Evolutionary conservation across 2,888 invertebrate species (phyloP).

Genomic region (Oligia strigilis): DNA sequence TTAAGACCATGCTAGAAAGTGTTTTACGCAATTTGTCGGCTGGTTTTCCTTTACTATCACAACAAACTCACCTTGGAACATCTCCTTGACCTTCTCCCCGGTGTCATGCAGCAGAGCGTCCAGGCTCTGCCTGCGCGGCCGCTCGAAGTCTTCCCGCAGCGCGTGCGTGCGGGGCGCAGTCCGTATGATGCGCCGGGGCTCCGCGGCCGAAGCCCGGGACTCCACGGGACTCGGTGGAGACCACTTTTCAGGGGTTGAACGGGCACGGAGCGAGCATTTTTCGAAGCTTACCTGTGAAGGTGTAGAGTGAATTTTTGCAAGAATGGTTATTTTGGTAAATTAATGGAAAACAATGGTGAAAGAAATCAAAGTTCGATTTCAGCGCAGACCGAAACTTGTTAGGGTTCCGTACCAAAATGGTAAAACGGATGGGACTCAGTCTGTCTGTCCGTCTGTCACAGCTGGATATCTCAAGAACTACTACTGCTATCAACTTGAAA

Average conservation of each 20-base stretch:
- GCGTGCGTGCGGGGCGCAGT: constrained; percentile 67
- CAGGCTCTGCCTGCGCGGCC: constrained; percentile 92
- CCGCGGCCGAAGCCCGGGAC: constrained; percentile 81
- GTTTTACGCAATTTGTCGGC: no score
- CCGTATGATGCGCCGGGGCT: constrained; percentile 81
- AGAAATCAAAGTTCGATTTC: background rate
- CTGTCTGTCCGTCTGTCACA: no score
- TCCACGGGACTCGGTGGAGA: constrained; percentile 82
- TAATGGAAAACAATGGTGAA: background rate
- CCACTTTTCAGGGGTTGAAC: constrained; percentile 81
- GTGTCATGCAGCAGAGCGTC: constrained; percentile 94
- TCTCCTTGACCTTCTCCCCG: constrained; percentile 95
- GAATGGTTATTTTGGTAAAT: background rate
- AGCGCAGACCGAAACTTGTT: background rate
- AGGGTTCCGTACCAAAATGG: no score
- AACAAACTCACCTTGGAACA: constrained; percentile 92
- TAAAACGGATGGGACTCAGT: no score
- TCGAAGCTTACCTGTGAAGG: constrained; percentile 86
- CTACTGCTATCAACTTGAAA: no score
- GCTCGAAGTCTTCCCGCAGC: constrained; percentile 65
- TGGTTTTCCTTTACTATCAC: background rate
- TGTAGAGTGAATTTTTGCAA: background rate
- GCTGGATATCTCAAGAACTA: no score
- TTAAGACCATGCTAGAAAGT: no score
- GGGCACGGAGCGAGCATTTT: constrained; percentile 88